Evolutionary conservation across 2,888 invertebrate genomes (phyloP), one percentile per base, ranked within the genome.

Genomic region (Zeuzera pyrina): DNA sequence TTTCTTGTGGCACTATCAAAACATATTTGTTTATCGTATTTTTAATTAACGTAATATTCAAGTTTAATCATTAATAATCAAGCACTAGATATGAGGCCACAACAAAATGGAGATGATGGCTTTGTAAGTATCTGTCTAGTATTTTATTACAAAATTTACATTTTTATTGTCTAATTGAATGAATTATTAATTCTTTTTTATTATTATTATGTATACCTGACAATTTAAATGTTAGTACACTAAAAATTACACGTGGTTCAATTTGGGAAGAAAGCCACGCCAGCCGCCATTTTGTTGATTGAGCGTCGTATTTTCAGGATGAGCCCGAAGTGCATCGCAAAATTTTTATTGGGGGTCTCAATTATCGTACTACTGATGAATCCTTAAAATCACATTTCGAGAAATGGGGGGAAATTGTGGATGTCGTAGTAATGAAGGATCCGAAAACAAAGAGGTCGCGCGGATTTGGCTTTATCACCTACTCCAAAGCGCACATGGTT

Each of bases 391-490:
- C 90, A n/a, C 96, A 97, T 78, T 98, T 97, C 67, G 94, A 94
- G 57, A 92, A 97, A 88, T 98, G 95, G 94, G 98, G 98, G 15
- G 95, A 95, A 70, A 94, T 97, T 43, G 95, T 96, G 0, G 97
- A 97, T 63, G 96, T 96, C 6, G 96, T 97, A 2, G 97, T 97
- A 0, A 97, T 97, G 97, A 95, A 95, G 64, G 97, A 97, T 61
- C 94, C 96, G 0, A 93, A 93, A 53, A 97, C 97, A 0, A 95
- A 96, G 62, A 87, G 97, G 40, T 98, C 98, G 3, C 87, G 98
- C 39, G 98, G 99, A 1, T 99, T 99, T 68, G 99, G 98, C 2
- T 99, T 99, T 61, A 97, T 99, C 39, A 98, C 98, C 0, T 99
- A 97, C 64, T 93, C 94, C 1, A 88, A 93, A 49, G 93, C 95